Percentiles rank a stretch among this genome's conserved stretches.
These are phyloP conservation scores for Dendrolimus pini DNA, from an alignment of 2,888 invertebrate species.

Conservation along the genomic window DNA sequence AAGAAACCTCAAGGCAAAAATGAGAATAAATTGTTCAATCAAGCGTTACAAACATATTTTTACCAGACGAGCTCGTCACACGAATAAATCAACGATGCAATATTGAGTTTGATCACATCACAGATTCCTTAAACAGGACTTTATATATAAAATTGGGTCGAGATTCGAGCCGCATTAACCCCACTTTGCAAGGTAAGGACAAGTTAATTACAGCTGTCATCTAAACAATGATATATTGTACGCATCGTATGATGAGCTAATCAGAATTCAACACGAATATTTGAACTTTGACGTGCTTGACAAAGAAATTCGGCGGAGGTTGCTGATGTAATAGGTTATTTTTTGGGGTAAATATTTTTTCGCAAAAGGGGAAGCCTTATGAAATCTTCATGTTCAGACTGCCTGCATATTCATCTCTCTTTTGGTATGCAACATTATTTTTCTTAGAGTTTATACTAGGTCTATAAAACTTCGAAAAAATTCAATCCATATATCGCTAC, in stretches of 20 bases:
- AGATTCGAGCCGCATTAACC: conserved; percentile 32
- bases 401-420: too few relatives aligned
- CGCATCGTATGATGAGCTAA: conserved; percentile 40
- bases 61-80: not conserved
- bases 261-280: conserved; percentile 59
- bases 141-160: conserved; percentile 34
- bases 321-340: conserved; percentile 26
- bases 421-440: too few relatives aligned
- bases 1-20: not conserved
- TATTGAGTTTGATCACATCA: not conserved
- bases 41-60: not conserved
- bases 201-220: conserved; percentile 56
- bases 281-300: conserved; percentile 53
- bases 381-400: too few relatives aligned
- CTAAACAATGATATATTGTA: conserved; percentile 55
- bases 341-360: too few relatives aligned
- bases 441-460: too few relatives aligned
- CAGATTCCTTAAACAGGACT: not conserved
- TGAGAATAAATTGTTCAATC: not conserved
- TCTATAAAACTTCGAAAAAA: too few relatives aligned
- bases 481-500: too few relatives aligned
- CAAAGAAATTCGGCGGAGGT: conserved; percentile 39
- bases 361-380: too few relatives aligned
- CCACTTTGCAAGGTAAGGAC: conserved; percentile 48
- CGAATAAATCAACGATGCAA: not conserved